Evolutionary conservation across 2,113 vertebrate species (phyloP).

Genomic region (Grammomys dolichurus): DNA sequence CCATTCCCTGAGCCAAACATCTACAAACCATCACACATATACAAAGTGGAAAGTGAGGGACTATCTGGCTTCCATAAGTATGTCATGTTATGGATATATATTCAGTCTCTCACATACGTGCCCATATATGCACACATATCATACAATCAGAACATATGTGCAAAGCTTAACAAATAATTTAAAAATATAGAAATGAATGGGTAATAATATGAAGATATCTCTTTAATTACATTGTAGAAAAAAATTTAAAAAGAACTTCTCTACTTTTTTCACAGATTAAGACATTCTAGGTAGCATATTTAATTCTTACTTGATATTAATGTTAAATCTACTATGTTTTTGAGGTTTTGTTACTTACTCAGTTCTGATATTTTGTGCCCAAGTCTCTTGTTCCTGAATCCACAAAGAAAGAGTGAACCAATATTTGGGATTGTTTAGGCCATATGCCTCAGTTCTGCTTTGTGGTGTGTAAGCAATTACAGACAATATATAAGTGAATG

Average conservation of each 20-base stretch:
- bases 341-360: background rate
- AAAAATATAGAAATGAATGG: background rate
- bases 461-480: background rate
- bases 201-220: background rate
- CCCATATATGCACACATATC: background rate
- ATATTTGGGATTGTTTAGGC: background rate
- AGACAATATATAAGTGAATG: slow-evolving; percentile 13
- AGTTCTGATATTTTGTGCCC: background rate
- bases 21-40: too few species aligned
- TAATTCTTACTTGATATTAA: background rate
- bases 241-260: background rate
- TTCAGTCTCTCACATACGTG: too few species aligned
- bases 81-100: background rate
- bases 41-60: background rate
- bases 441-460: background rate
- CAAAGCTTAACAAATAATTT: background rate
- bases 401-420: background rate
- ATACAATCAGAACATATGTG: background rate
- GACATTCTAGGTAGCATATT: background rate
- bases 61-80: background rate
- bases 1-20: too few species aligned
- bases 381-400: background rate
- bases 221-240: background rate
- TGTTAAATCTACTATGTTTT: background rate
- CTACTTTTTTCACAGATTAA: background rate